Base-by-base conservation (phyloP, 1,140 invertebrate species). In the Calliphora vicina region DNA sequence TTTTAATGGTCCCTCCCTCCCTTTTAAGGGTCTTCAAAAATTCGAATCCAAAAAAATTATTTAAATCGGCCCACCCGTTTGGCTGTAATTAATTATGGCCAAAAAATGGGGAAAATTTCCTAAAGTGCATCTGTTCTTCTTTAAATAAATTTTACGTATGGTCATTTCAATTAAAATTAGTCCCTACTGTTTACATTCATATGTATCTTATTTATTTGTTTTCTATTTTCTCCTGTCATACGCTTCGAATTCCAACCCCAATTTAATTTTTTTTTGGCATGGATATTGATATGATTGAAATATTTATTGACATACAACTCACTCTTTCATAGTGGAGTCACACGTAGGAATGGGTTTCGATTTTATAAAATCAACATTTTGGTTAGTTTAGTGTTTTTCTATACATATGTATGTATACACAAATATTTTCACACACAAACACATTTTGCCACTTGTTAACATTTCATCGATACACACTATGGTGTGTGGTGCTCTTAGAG, bases 381-480 rank as follows among this genome's bases (percentile, higher is more conserved):
- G 45, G 45, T 50, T 50, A 17, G 17, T 50, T 50, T 50, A n/a
- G 45, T 17, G 45, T 50, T 50, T 50, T 50, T 6, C 35, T 13
- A 57, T 13, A 57, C 45, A 57, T 17, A 57, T 13, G 6, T 15
- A 57, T 15, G n/a, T 5, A 17, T 17, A 57, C 50, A 57, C 50
- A n/a, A 17, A 17, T 57, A n/a, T n/a, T 57, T n/a, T 57, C 17
- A 17, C n/a, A 17, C 35, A 35, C 35, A 35, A 35, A 35, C 35
- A 35, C n/a, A 67, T 67, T 25, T 67, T 23, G n/a, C 20, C n/a
- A 67, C 61, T 67, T 67, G 61, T 67, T 67, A 67, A 67, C 61
- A 67, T 67, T 67, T 67, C 61, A 76, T 20, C 29, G 73, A 76
- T 42, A 35, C 72, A 74, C 15, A 74, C 72, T n/a, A n/a, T n/a